Evolutionary conservation across 2,888 invertebrate genomes (phyloP), one percentile per base, ranked within the genome.

Genomic region (Ephialtes manifestator): DNA sequence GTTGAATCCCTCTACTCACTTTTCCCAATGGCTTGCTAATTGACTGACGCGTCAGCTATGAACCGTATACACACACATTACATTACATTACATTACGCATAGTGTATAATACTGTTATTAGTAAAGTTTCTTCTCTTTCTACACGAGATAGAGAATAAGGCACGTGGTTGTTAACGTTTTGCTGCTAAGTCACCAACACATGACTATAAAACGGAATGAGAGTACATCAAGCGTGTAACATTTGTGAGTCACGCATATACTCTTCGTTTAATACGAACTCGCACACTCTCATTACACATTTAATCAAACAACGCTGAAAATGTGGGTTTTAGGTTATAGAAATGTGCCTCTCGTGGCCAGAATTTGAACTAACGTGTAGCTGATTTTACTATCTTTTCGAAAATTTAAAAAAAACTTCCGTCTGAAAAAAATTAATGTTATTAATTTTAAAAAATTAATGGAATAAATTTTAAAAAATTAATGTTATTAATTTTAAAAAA

Each of bases 171-270:
- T 72, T 43, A 51, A 31, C 55, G 71, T 55, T 58, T 43, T 43
- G 70, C 70, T 53, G 74, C 58, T 8, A 55, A 71, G 43, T 70
- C 71, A 35, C 71, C 60, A n/a, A 63, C 60, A 35, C 60, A 35
- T n/a, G 2, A 20, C n/a, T 63, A n/a, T 8, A 18, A 18, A 63
- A n/a, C 63, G 63, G 28, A 46, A 28, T 4, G n/a, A 58, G 43
- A 18, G n/a, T 20, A 13, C 53, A 43, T n/a, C 43, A 13, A 58
- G 58, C 58, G 43, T 60, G 18, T 31, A 58, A 55, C 13, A 46
- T 20, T 48, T 11, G 39, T 63, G 74, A 75, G 46, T 75, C 74
- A 75, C 58, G 74, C 55, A 28, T 35, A 58, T 68, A 35, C 15
- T 35, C n/a, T 15, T 18, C 20, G 48, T 2, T 46, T n/a, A 74